A percentile compares a stretch with the other conserved stretches of the same genome.
phyloP scores from a whole-genome alignment of 1,140 invertebrate genomes.

The Probaryconus sp. region DNA sequence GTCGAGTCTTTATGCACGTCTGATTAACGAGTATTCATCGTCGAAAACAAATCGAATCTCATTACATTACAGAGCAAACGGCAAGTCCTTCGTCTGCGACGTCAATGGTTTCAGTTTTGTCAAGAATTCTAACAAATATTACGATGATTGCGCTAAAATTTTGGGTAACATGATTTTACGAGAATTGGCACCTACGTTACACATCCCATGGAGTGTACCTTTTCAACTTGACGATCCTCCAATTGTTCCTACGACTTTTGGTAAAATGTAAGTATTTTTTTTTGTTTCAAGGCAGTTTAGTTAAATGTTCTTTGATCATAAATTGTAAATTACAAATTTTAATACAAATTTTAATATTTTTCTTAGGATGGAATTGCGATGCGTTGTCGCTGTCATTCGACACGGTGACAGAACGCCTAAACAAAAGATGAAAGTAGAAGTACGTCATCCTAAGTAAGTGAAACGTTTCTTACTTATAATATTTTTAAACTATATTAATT shows the following conservation, averaged over 20 bases:
- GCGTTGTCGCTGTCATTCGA: conserved; percentile 98
- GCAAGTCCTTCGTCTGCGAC: conserved; percentile 99
- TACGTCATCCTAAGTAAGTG: conserved; percentile 96
- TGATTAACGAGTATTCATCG: too few species aligned
- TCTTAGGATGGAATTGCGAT: conserved; percentile 95
- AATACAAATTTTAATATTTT: conserved; percentile 11
- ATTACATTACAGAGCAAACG: conserved; percentile 91
- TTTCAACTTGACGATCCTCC: conserved; percentile 99
- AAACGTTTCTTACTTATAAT: conserved; percentile 1
- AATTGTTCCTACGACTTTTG: conserved; percentile 98
- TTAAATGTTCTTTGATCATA: not conserved
- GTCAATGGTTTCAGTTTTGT: conserved; percentile 99
- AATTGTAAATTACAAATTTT: conserved; percentile 2
- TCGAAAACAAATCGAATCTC: too few species aligned
- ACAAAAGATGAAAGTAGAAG: conserved; percentile 99
- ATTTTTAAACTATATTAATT: not conserved
- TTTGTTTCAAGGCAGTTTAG: not conserved
- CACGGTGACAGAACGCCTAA: conserved; percentile 99
- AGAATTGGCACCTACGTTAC: conserved; percentile 94
- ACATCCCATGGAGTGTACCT: conserved; percentile 97
- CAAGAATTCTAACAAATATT: conserved; percentile 99
- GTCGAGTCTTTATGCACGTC: too few species aligned
- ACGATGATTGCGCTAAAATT: conserved; percentile 99
- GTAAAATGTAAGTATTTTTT: conserved; percentile 89
- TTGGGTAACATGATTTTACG: conserved; percentile 95